phyloP scores from a whole-genome alignment of 1,140 invertebrate species.

The Riptortus pedestris region DNA sequence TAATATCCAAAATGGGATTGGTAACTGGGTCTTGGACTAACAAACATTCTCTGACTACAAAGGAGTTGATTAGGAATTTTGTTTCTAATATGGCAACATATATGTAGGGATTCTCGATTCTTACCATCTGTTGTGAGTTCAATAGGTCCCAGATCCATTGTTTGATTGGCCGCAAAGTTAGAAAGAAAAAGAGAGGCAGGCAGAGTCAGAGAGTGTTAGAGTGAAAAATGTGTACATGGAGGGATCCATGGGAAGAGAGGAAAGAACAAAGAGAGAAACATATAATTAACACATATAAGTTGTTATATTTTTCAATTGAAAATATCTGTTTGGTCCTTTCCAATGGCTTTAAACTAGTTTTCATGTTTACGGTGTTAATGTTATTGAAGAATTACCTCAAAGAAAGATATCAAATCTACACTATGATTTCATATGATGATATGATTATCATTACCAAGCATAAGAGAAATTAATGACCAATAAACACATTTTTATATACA shows the following conservation, averaged over 20 bases:
- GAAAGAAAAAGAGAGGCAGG: slow-evolving; percentile 12
- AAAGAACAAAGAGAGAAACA: slow-evolving; percentile 17
- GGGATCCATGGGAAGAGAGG: neutral
- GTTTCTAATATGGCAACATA: slow-evolving; percentile 8
- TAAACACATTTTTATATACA: too few relatives aligned
- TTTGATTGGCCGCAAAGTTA: slow-evolving; percentile 8
- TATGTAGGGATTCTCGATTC: slow-evolving; percentile 20
- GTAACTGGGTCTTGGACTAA: neutral
- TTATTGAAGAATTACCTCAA: too few relatives aligned
- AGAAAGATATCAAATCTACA: too few relatives aligned
- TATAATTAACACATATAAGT: neutral
- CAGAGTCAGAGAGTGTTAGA: slow-evolving; percentile 21
- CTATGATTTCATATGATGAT: too few relatives aligned
- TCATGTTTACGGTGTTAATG: too few relatives aligned
- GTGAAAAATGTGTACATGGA: slow-evolving; percentile 14
- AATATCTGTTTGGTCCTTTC: neutral
- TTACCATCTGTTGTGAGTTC: slow-evolving; percentile 25
- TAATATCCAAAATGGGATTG: slow-evolving; percentile 9
- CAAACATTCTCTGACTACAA: slow-evolving; percentile 20
- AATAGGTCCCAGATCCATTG: slow-evolving; percentile 18
- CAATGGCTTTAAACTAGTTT: too few relatives aligned
- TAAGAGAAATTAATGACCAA: too few relatives aligned
- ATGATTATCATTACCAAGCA: too few relatives aligned
- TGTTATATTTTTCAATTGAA: too few relatives aligned
- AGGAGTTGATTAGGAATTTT: slow-evolving; percentile 5